Percentiles rank a stretch among this genome's conserved stretches.
phyloP scores from a whole-genome alignment of 2,888 invertebrate genomes.

The Diadegma fenestrale region DNA sequence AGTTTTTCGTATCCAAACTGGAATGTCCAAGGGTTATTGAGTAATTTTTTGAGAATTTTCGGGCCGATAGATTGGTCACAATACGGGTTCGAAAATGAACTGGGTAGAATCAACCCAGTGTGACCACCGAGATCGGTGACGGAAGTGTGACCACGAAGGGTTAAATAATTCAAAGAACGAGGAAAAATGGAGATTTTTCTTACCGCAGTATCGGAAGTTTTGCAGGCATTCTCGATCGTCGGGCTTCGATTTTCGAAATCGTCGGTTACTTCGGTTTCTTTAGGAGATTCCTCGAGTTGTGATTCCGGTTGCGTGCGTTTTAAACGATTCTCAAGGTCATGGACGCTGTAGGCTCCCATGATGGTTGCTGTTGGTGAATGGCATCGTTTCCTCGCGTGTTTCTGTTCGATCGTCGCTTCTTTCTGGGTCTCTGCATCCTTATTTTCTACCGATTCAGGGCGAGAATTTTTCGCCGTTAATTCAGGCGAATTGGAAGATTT shows the following conservation, averaged over 20 bases:
- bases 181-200: background rate
- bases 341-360: conserved; percentile 21
- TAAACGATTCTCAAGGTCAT: conserved; percentile 23
- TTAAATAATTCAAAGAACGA: background rate
- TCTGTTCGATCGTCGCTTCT: background rate
- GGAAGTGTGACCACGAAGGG: no score
- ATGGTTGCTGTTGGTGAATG: conserved; percentile 9
- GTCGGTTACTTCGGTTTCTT: conserved; percentile 20
- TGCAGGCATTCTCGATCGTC: background rate
- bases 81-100: no score
- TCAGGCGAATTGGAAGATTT: conserved; percentile 26
- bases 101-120: no score
- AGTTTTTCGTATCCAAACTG: no score
- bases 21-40: no score
- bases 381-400: background rate
- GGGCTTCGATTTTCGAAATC: background rate
- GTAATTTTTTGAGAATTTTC: no score
- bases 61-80: no score
- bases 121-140: no score
- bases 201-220: conserved; percentile 45
- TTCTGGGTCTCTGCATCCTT: background rate
- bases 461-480: background rate
- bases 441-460: background rate
- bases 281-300: background rate
- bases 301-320: background rate